A percentile compares a stretch with the other conserved stretches of the same genome.
Conservation (phyloP, 2,888 invertebrate species). For the Ophion ellenae region DNA sequence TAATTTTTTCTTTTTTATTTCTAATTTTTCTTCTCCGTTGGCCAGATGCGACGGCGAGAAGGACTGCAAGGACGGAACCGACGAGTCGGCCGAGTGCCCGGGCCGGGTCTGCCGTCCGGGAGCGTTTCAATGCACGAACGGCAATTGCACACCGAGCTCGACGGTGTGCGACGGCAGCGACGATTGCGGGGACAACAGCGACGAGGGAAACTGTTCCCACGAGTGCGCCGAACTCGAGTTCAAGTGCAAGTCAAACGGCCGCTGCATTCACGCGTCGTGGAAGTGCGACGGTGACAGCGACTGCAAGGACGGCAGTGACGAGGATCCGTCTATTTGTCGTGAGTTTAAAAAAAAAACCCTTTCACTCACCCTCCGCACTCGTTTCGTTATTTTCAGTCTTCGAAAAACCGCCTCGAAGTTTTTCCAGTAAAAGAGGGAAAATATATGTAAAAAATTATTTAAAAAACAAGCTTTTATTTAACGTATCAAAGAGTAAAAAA, state of each 20-base stretch:
- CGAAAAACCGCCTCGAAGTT: not conserved
- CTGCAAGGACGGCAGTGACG: conserved; percentile 96
- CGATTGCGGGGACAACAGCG: conserved; percentile 96
- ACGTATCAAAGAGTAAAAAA: no score
- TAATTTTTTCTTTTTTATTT: not conserved
- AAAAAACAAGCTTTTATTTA: no score
- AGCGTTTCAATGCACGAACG: conserved; percentile 96
- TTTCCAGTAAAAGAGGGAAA: no score
- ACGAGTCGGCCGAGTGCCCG: conserved; percentile 94
- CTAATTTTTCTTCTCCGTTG: conserved; percentile 80
- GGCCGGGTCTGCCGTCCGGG: conserved; percentile 93
- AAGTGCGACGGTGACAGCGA: conserved; percentile 98
- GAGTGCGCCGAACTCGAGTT: conserved; percentile 95
- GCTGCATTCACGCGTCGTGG: conserved; percentile 96
- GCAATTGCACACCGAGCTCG: conserved; percentile 96
- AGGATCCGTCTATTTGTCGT: conserved; percentile 94
- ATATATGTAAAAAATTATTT: no score
- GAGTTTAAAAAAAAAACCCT: conserved; percentile 78
- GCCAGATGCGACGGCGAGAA: conserved; percentile 95
- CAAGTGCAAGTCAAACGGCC: conserved; percentile 94
- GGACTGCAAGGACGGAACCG: conserved; percentile 96
- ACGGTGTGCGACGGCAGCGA: conserved; percentile 97
- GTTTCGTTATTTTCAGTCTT: no score
- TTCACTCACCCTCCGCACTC: not conserved
- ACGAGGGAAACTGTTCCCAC: conserved; percentile 93